Conservation (phyloP, 2,113 vertebrate species). For the Meleagris gallopavo region DNA sequence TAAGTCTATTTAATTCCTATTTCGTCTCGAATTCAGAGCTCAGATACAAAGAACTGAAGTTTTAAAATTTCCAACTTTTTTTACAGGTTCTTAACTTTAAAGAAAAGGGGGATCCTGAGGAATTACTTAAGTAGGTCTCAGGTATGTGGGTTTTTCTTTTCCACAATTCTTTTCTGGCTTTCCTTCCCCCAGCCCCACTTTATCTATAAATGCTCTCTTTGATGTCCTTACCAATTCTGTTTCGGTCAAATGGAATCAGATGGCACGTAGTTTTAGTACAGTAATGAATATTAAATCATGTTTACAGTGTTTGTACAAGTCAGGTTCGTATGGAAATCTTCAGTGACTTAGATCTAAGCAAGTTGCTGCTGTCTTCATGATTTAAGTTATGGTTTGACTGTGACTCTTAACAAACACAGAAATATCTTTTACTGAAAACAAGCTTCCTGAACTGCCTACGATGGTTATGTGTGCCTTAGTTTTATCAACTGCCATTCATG, state of each 20-base stretch:
- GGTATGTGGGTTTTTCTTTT: conserved; percentile 73
- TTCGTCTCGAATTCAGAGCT: conserved; percentile 40
- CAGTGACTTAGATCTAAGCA: neutral
- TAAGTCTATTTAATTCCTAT: conserved; percentile 59
- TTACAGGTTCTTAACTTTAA: conserved; percentile 75
- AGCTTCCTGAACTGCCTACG: neutral
- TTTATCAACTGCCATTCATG: neutral
- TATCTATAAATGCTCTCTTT: conserved; percentile 73
- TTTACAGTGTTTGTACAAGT: conserved; percentile 68
- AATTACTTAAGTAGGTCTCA: conserved; percentile 75
- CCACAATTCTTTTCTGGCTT: conserved; percentile 73
- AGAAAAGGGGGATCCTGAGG: conserved; percentile 69
- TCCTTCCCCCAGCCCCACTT: conserved; percentile 65
- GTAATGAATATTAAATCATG: conserved; percentile 60
- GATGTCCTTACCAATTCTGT: conserved; percentile 64
- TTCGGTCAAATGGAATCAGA: conserved; percentile 42
- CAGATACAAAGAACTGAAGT: conserved; percentile 2
- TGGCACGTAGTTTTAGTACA: conserved; percentile 63
- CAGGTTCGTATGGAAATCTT: neutral
- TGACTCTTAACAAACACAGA: neutral
- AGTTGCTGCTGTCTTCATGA: neutral
- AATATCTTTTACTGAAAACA: neutral
- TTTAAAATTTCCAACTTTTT: conserved; percentile 67
- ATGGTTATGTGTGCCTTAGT: neutral
- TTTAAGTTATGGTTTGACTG: neutral